Base-by-base conservation (phyloP, 2,797 vertebrate genomes). In the Microhierax caerulescens region DNA sequence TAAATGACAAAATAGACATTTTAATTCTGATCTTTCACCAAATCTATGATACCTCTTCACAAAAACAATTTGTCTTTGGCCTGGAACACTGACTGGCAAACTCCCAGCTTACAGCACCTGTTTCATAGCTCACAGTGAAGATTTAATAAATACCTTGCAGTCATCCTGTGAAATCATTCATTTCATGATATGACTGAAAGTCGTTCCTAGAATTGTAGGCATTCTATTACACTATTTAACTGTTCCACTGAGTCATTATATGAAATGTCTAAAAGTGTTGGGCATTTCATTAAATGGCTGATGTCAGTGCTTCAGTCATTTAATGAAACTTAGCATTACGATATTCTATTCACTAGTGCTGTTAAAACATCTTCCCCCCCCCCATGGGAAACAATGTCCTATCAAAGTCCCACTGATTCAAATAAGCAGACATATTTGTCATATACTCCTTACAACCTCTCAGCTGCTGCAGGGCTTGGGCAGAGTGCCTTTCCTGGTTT, bases 151-250 rank as follows among this genome's bases (percentile, higher is more conserved):
- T 88, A 93, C 27, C 37, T 95, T 25, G 27, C 47, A 92, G 67
- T 84, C 79, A 78, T 90, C 80, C 87, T 93, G 54, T 93, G 73
- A 93, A 84, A 94, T 93, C 69, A 95, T 88, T 96, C 50, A 95
- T 84, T 95, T 92, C 32, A 65, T 48, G 14, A 93, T 90, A 76
- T 63, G 80, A 92, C 77, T 90, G 80, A 75, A 95, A 93, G 90
- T 88, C 6, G 0, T 95, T 96, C 65, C 73, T 95, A 80, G 92
- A 94, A 95, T 88, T 96, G 86, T 17, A 90, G 85, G 16, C 32
- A 36, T 96, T 94, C 69, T 94, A 90, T 95, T 94, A 84, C 39
- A 63, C 54, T 79, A 63, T 87, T 95, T 96, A 95, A 61, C 69
- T 73, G 77, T 95, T 93, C 59, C 61, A 90, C 13, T 2, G 10